Base-by-base conservation (phyloP, 1,140 invertebrate species). In the Drosophila ficusphila region DNA sequence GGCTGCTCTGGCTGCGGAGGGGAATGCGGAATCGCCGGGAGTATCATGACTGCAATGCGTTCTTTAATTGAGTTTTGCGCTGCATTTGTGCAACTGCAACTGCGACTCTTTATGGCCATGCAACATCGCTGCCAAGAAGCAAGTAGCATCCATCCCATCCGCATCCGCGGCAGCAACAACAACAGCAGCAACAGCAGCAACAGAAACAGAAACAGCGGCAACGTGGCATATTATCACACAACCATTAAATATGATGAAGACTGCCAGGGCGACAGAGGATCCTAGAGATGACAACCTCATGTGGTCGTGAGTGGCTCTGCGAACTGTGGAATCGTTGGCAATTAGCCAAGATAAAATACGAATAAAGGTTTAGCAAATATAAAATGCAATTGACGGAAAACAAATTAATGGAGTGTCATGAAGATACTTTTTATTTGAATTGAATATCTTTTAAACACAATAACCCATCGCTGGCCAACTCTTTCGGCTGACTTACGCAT, bases 161-260 rank as follows among this genome's bases (percentile, higher is more conserved):
- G n/a, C n/a, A n/a, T n/a, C n/a, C n/a, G n/a, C n/a, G n/a, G n/a
- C n/a, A n/a, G n/a, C n/a, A n/a, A n/a, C n/a, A n/a, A n/a, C n/a
- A 58, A 48, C 38, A 76, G 18, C 60, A 79, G 39, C 75, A 78
- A 19, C 52, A 57, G 36, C 56, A 54, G 49, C 58, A 54, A 29
- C 61, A 58, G 27, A 33, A 48, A 34, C 33, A 47, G 60, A 48
- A 27, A 16, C 44, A 51, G 38, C 58, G 38, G 49, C 67, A 67
- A 88, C 78, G 83, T 89, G 83, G 83, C 78, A 88, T 89, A 88
- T 88, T 89, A 88, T 88, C 83, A 89, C 83, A 88, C 83, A 88
- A 89, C 83, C 83, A 88, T 88, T 89, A 88, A 88, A 88, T 89
- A 88, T 88, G 83, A 88, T 88, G 83, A 89, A 82, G 78, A 88